Evolutionary conservation across 2,888 invertebrate species (phyloP).

Genomic region (Digitonthophagus gazella): DNA sequence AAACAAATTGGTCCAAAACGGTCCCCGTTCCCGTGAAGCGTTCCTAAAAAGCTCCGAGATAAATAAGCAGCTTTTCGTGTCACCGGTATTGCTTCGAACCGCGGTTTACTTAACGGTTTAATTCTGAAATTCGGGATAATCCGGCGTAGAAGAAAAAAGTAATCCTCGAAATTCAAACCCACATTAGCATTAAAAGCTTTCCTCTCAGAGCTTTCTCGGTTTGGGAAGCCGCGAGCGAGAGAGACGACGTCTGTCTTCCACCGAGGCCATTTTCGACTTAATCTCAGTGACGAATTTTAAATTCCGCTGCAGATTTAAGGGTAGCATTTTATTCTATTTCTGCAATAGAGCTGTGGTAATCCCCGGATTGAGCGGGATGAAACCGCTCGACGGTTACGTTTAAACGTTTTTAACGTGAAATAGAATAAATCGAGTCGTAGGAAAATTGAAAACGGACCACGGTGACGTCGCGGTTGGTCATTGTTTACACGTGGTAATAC

Average conservation of each 20-base stretch:
- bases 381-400: too few species aligned
- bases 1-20: background rate
- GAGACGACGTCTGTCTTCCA: background rate
- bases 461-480: too few species aligned
- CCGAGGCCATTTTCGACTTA: background rate
- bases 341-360: too few species aligned
- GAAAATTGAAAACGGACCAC: too few species aligned
- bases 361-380: too few species aligned
- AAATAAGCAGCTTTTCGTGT: background rate
- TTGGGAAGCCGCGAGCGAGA: background rate
- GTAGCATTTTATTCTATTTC: too few species aligned
- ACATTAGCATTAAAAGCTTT: slow-evolving; percentile 18
- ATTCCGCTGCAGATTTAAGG: too few species aligned
- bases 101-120: background rate
- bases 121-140: slow-evolving; percentile 14
- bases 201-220: background rate
- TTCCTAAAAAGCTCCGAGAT: background rate
- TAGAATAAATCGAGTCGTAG: too few species aligned
- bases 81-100: background rate
- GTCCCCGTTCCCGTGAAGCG: background rate
- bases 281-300: slow-evolving; percentile 15
- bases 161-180: slow-evolving; percentile 10
- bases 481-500: too few species aligned
- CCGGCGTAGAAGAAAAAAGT: slow-evolving; percentile 6
- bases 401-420: too few species aligned